phyloP scores from a whole-genome alignment of 1,140 invertebrate species.

The Anagrus nilaparvatae region DNA sequence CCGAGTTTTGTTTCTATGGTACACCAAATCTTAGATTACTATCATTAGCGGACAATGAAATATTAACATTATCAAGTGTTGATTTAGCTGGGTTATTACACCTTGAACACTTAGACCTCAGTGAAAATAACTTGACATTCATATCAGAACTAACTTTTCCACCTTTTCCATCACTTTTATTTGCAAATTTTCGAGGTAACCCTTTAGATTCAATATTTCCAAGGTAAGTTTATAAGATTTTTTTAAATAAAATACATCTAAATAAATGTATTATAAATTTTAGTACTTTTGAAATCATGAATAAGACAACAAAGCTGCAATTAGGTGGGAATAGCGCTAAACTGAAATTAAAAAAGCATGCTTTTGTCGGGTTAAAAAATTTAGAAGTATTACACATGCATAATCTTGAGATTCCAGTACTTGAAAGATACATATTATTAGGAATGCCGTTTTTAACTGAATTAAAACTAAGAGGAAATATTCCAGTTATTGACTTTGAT shows the following conservation, averaged over 20 bases:
- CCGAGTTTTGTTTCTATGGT: constrained; percentile 58
- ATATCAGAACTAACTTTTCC: constrained; percentile 60
- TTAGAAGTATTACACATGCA: constrained; percentile 44
- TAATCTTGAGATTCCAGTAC: constrained; percentile 44
- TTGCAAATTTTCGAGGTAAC: constrained; percentile 53
- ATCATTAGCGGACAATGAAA: constrained; percentile 52
- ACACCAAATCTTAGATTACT: constrained; percentile 50
- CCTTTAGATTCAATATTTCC: constrained; percentile 56
- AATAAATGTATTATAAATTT: too few species aligned
- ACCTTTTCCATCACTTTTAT: constrained; percentile 51
- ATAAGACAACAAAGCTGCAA: constrained; percentile 50
- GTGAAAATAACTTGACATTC: constrained; percentile 54
- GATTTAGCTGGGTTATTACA: constrained; percentile 55
- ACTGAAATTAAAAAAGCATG: constrained; percentile 48
- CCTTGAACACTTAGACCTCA: constrained; percentile 53
- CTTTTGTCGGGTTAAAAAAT: constrained; percentile 49
- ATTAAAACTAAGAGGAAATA: constrained; percentile 46
- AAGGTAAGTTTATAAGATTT: constrained; percentile 26
- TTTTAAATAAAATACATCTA: not conserved
- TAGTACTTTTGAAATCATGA: constrained; percentile 60
- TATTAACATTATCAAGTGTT: constrained; percentile 53
- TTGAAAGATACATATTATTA: constrained; percentile 51
- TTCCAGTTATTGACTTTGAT: constrained; percentile 53
- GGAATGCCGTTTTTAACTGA: constrained; percentile 46
- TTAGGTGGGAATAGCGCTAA: constrained; percentile 45